Evolutionary conservation across 2,888 invertebrate genomes (phyloP).

Genomic region (Drosophila fungiperda): DNA sequence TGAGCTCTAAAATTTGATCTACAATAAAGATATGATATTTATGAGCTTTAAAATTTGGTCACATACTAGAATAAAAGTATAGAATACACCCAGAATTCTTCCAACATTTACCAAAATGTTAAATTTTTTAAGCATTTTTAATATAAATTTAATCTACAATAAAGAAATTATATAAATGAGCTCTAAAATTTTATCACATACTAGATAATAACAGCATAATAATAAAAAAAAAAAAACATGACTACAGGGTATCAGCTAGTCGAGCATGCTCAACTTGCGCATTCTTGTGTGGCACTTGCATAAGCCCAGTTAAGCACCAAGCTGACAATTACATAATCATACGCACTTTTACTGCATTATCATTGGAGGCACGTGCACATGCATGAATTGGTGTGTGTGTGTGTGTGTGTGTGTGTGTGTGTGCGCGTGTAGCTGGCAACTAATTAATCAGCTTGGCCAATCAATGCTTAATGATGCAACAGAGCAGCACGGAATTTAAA

Average conservation of each 20-base stretch:
- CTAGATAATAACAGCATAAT: neutral
- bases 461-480: conserved; percentile 74
- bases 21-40: neutral
- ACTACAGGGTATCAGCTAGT: neutral
- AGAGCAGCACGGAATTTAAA: conserved; percentile 53
- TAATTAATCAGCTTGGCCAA: conserved; percentile 71
- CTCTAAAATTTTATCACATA: no score
- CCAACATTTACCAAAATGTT: no score
- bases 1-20: neutral
- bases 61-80: no score
- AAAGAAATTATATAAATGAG: neutral
- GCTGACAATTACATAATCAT: conserved; percentile 62
- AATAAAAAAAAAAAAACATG: neutral
- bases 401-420: conserved; percentile 3
- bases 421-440: conserved; percentile 31
- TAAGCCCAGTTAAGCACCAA: conserved; percentile 6
- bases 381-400: neutral
- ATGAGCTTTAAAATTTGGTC: neutral
- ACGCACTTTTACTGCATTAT: conserved; percentile 54
- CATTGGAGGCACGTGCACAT: conserved; percentile 23
- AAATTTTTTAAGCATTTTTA: neutral
- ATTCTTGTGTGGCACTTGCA: neutral
- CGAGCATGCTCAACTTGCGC: neutral
- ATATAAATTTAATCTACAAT: neutral
- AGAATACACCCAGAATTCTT: neutral